Percentiles rank a stretch among this genome's conserved stretches.
Evolutionary conservation across 2,888 invertebrate genomes (phyloP).

Genomic region (Nasonovia ribisnigri): DNA sequence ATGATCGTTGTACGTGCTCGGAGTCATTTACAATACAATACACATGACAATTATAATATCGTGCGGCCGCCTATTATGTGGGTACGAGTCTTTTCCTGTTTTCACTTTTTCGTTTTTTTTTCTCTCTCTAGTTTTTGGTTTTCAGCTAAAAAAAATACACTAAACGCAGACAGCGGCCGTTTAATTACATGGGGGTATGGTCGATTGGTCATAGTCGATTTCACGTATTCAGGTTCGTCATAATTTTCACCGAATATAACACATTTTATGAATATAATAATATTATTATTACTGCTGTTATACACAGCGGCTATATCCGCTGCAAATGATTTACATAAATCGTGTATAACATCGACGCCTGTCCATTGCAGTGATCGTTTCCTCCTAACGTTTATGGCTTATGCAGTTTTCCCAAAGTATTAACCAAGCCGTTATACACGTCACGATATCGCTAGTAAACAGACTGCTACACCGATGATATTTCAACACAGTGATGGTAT

Average conservation of each 20-base stretch:
- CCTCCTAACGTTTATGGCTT: not conserved
- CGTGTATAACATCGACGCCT: not conserved
- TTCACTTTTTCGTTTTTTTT: constrained; percentile 52
- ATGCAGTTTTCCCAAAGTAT: not conserved
- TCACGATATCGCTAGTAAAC: not conserved
- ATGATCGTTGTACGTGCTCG: not conserved
- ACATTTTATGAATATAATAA: not conserved
- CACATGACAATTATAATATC: not conserved
- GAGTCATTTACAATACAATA: not conserved
- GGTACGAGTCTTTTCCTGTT: constrained; percentile 26
- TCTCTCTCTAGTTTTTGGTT: not conserved
- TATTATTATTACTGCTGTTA: not conserved
- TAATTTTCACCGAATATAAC: constrained; percentile 19
- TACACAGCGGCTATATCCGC: not conserved
- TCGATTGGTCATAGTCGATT: constrained; percentile 53
- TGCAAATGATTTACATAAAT: not conserved
- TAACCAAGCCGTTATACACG: not conserved
- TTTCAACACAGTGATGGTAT: not conserved
- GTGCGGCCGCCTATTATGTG: not conserved
- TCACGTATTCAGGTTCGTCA: constrained; percentile 36
- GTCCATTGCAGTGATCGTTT: not conserved
- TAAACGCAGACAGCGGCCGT: not conserved
- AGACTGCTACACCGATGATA: not conserved
- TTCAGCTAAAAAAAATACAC: not conserved
- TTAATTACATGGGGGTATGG: constrained; percentile 3